Evolutionary conservation across 1,140 invertebrate species (phyloP).

Genomic region (Brachionus asplanchnoidis): DNA sequence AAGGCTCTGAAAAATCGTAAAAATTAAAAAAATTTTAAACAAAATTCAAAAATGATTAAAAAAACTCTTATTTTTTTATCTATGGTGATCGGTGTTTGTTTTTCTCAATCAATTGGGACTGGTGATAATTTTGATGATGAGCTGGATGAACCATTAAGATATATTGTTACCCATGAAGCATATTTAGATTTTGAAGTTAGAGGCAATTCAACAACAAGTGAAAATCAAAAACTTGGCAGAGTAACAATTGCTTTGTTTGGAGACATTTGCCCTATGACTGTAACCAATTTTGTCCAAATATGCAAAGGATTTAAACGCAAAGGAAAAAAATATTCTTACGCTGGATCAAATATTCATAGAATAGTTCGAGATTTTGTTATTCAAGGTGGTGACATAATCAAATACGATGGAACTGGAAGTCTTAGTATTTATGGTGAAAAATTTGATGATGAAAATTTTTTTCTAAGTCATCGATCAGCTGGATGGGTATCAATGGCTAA

Average conservation of each 20-base stretch:
- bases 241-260: constrained; percentile 56
- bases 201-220: constrained; percentile 42
- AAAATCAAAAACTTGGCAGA: constrained; percentile 43
- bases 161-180: constrained; percentile 22
- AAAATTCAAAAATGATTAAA: not conserved
- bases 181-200: constrained; percentile 44
- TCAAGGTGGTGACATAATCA: constrained; percentile 35
- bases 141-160: not conserved
- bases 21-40: not conserved
- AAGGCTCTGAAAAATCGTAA: not conserved
- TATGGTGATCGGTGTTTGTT: not conserved
- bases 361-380: constrained; percentile 85
- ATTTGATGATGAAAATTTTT: constrained; percentile 61
- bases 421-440: constrained; percentile 83
- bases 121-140: not conserved
- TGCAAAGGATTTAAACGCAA: constrained; percentile 22
- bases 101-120: not conserved
- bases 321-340: constrained; percentile 45
- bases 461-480: constrained; percentile 48
- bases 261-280: constrained; percentile 54
- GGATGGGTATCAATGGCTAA: constrained; percentile 53
- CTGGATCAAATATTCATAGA: constrained; percentile 73
- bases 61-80: not conserved
- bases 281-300: constrained; percentile 50
- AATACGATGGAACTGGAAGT: constrained; percentile 35